Base-by-base conservation (phyloP, 2,888 invertebrate genomes). In the Diaphora mendica region DNA sequence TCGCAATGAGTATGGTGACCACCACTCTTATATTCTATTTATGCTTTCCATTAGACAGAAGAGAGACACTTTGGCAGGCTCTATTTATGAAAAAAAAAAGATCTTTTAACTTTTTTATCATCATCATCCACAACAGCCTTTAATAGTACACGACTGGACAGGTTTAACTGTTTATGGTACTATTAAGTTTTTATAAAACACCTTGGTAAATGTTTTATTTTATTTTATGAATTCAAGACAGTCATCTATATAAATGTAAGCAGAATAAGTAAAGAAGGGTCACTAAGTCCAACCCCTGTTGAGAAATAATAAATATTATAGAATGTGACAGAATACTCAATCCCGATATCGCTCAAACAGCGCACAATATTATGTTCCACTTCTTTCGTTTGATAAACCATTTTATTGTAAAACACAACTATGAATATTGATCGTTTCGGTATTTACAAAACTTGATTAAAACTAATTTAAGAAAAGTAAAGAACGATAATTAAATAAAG, bases 141-240 rank as follows among this genome's bases (percentile, higher is more conserved):
- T 15, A 44, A 44, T 17, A 44, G 15, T 13, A 3, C 42, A 42
- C 42, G 1, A 13, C 13, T 42, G 15, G 13, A 42, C 42, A 44
- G 44, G 44, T 3, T 44, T 44, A 44, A 17, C 44, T 44, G 44
- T 44, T 48, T 48, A 20, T 20, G 44, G 17, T 20, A 48, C 20
- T 48, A 0, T 20, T 5, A 48, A 20, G 5, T 0, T 23, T 51
- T 48, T 48, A 15, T 20, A 23, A 17, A 0, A 30, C 5, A 26
- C 15, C 8, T 30, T 30, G 30, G 2, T 5, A 15, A 30, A 30
- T 7, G 7, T 91, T 89, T 88, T 88, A 89, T 90, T 88, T 87
- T 90, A 30, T 87, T 90, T 89, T 90, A 87, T 89, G 93, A 91
- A 90, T 90, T 91, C 85, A 90, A 89, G 89, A 89, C 87, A 82